Evolutionary conservation across 2,113 vertebrate genomes (phyloP), one percentile per base, ranked within the genome.

Genomic region (Uropsilus gracilis): DNA sequence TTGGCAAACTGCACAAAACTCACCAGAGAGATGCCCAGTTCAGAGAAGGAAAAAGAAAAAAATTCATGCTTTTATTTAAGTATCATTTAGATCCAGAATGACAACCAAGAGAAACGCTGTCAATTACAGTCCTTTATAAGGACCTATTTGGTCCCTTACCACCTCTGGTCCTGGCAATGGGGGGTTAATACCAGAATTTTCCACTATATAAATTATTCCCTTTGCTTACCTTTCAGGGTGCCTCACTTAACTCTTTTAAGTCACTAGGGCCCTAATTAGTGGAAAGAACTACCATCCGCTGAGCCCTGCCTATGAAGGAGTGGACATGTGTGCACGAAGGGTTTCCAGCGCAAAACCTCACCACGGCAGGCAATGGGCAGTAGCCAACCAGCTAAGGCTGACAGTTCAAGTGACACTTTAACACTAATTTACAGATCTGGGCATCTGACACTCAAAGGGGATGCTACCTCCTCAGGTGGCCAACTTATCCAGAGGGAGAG

Each of bases 191-290:
- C 37, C 44, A 96, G 83, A 76, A 95, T 83, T 97, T 97, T 96
- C 97, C 96, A 94, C 94, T 69, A 92, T 80, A 73, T 80, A 96
- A 89, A 91, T 63, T 83, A 96, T 85, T 96, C 89, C 92, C 86
- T 86, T 55, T 93, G 94, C 92, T 97, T 78, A 59, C 68, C 95
- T 95, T 93, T 89, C 61, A 42, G n/a, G 66, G 84, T 10, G 20
- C 46, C n/a, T 63, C 55, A 17, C 18, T 91, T 89, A 96, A 93
- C 80, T 91, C 91, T 89, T 86, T 14, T 77, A 76, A 88, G 72
- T 94, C 95, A 96, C 94, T 59, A 93, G 96, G 50, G 96, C 39
- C 93, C 95, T 97, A 87, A 96, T 97, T 97, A 97, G 93, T 32
- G n/a, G 39, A 2, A 28, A 80, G 69, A 85, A 50, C 57, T 11